phyloP scores from a whole-genome alignment of 2,888 invertebrate species.

The Nemurella pictetii region DNA sequence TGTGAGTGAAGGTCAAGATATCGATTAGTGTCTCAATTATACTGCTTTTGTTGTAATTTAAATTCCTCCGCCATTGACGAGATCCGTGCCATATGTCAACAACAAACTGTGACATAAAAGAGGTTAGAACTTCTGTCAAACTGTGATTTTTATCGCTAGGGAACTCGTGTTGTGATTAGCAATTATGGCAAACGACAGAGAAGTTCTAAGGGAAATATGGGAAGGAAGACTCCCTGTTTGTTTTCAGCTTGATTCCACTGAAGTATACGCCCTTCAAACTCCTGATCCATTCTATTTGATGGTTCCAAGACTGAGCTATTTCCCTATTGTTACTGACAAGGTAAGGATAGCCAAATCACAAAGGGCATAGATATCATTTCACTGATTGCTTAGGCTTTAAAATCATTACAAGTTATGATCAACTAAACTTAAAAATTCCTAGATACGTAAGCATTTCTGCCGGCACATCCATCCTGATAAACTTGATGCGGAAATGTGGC shows the following conservation, averaged over 20 bases:
- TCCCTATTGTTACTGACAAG: slow-evolving; percentile 94
- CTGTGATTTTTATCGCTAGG: neutral
- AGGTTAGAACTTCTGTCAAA: slow-evolving; percentile 3
- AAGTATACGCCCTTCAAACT: slow-evolving; percentile 83
- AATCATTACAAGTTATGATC: neutral
- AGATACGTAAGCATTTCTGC: slow-evolving; percentile 87
- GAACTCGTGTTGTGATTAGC: neutral
- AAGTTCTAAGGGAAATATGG: slow-evolving; percentile 94
- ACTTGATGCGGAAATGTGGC: slow-evolving; percentile 89
- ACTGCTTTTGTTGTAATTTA: neutral
- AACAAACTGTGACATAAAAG: neutral
- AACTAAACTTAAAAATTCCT: slow-evolving; percentile 44
- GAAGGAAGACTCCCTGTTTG: slow-evolving; percentile 93
- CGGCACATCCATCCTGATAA: slow-evolving; percentile 79
- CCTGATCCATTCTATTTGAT: slow-evolving; percentile 93
- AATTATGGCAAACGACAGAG: slow-evolving; percentile 91
- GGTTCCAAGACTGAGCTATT: slow-evolving; percentile 91
- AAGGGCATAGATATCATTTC: too few relatives aligned
- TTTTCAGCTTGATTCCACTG: slow-evolving; percentile 85
- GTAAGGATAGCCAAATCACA: slow-evolving; percentile 55
- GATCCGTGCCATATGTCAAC: slow-evolving; percentile 11
- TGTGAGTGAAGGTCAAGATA: neutral
- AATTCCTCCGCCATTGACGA: neutral
- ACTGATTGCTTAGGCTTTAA: slow-evolving; percentile 16
- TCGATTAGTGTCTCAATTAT: neutral